phyloP scores from a whole-genome alignment of 1,140 invertebrate species.

The Hydropsyche tenuis region DNA sequence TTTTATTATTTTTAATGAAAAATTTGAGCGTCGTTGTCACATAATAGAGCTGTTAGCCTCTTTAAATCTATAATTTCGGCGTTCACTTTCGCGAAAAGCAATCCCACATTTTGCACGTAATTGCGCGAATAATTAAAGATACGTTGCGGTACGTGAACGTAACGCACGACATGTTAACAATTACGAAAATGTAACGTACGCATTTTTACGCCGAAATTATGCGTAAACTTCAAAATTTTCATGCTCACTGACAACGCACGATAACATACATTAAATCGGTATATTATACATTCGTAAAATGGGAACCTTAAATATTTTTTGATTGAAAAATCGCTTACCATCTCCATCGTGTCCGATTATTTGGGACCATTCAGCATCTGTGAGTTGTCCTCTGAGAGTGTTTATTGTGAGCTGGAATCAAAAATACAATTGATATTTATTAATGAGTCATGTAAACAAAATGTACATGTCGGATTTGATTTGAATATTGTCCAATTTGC shows the following conservation, averaged over 20 bases:
- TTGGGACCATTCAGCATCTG: constrained; percentile 45
- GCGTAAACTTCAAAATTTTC: not conserved
- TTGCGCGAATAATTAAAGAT: constrained; percentile 1
- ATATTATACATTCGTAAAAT: no score
- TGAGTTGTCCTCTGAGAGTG: constrained; percentile 37
- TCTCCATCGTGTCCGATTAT: constrained; percentile 41
- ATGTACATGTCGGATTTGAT: not conserved
- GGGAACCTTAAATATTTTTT: no score
- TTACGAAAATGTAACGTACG: no score
- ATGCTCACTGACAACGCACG: no score
- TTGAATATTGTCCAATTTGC: no score
- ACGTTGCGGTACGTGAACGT: not conserved
- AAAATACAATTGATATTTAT: constrained; percentile 6
- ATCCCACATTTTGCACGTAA: constrained; percentile 1
- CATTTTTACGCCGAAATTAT: not conserved
- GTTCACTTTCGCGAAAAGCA: not conserved
- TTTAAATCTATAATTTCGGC: constrained; percentile 14
- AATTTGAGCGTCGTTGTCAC: no score
- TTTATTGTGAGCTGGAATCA: constrained; percentile 42
- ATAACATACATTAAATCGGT: no score
- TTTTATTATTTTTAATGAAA: no score
- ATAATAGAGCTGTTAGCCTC: not conserved
- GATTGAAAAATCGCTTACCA: constrained; percentile 41
- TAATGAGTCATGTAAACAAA: not conserved
- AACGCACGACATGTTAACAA: no score